Base-by-base conservation (phyloP, 2,797 vertebrate species). In the Ambastaia sidthimunki region DNA sequence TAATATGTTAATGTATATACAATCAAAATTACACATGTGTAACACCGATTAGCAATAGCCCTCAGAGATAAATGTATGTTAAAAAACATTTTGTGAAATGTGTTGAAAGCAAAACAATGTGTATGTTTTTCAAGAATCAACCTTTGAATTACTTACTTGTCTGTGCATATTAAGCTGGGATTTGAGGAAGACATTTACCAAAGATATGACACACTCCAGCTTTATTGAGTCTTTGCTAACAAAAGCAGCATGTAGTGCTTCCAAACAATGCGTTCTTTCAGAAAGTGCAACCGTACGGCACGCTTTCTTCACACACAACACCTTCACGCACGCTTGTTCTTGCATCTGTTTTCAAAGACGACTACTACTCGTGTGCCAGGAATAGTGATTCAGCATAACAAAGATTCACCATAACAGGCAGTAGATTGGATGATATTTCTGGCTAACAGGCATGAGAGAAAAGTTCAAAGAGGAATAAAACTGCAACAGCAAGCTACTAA, bases 301-400 rank as follows among this genome's bases (percentile, higher is more conserved):
- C 12, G 7, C 13, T 15, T 71, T 55, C 37, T 31, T 62, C 52
- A 74, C 59, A 71, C 34, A 25, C 9, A 76, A 48, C 52, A 73
- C 41, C 54, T 63, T 76, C 52, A 76, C 48, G 41, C 55, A 23
- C 55, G 25, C 25, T 74, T 57, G 66, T 69, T 63, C 74, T 76
- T 71, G 59, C 66, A 80, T 85, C 83, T 86, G 74, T 71, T 87
- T 85, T 89, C 68, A 59, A 78, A 84, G 76, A 81, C 55, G 16
- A 60, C 74, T 71, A 62, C 54, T 3, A 18, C 15, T 21, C 50
- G 16, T 23, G 80, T 80, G 76, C 83, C 86, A 87, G 76, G 67
- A 69, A 84, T n/a, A 67, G 76, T 88, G 86, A 90, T 74, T 90
- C 78, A 83, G 86, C 41, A 31, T 18, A 18, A 16, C 59, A 62